Percentiles rank a stretch among this genome's conserved stretches.
Conservation (phyloP, 1,140 invertebrate species). For the Pseudachorutes palmiensis region DNA sequence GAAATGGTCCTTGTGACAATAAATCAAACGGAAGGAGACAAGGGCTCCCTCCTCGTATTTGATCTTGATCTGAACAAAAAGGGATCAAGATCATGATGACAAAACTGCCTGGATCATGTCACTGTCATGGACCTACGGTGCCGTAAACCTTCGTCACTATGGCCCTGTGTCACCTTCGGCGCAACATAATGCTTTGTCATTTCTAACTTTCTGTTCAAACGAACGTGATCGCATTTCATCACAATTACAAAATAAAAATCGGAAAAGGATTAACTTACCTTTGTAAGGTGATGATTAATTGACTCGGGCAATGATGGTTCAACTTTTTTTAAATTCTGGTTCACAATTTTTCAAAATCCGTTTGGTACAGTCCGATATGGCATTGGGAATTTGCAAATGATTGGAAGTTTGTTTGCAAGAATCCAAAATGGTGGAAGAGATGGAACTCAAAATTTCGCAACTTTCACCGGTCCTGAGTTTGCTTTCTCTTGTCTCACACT, state of each 20-base stretch:
- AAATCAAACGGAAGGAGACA: conserved; percentile 7
- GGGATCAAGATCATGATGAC: conserved; percentile 5
- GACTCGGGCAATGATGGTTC: background rate
- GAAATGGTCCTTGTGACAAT: background rate
- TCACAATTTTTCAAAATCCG: no score
- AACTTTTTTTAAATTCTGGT: background rate
- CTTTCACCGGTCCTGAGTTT: background rate
- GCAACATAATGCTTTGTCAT: no score
- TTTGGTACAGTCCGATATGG: no score
- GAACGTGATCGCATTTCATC: conserved; percentile 7
- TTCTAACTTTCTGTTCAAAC: no score
- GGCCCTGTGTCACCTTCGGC: background rate
- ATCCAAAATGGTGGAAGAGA: background rate
- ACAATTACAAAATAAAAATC: background rate
- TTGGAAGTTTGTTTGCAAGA: no score
- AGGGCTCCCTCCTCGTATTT: background rate
- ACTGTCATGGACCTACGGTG: conserved; percentile 4
- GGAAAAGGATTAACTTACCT: conserved; percentile 11
- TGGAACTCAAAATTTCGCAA: background rate
- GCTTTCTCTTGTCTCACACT: background rate
- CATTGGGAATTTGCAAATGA: no score
- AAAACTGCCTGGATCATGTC: conserved; percentile 9
- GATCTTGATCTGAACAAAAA: background rate
- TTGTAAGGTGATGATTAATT: background rate
- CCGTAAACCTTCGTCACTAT: background rate